Evolutionary conservation across 2,797 vertebrate species (phyloP).

Genomic region (Malurus leucopterus): DNA sequence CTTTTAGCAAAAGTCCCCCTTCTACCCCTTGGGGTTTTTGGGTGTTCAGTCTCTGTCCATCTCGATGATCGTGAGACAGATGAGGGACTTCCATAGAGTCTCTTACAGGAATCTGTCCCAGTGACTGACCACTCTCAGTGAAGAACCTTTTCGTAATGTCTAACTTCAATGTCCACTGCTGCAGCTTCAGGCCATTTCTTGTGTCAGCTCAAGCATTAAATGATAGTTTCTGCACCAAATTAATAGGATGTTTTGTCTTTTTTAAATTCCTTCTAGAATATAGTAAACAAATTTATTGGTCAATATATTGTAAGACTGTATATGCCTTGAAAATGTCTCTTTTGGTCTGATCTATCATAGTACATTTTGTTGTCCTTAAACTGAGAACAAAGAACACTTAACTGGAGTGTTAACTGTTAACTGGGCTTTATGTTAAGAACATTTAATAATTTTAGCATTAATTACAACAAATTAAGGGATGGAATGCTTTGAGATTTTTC

Average conservation of each 20-base stretch:
- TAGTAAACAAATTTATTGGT: neutral
- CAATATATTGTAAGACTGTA: neutral
- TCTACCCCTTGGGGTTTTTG: too few relatives aligned
- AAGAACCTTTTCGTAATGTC: neutral
- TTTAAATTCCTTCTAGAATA: neutral
- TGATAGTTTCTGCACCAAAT: neutral
- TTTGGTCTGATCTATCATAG: neutral
- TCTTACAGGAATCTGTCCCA: neutral
- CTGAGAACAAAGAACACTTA: neutral
- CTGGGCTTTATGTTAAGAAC: neutral
- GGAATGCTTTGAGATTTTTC: neutral
- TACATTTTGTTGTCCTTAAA: neutral
- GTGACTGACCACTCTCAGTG: neutral
- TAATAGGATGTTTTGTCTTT: neutral
- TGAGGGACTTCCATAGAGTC: too few relatives aligned
- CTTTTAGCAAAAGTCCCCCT: too few relatives aligned
- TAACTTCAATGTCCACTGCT: neutral
- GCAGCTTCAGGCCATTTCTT: neutral
- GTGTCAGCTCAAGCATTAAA: neutral
- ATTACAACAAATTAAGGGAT: neutral
- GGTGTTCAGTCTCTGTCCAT: too few relatives aligned
- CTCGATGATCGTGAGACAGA: too few relatives aligned
- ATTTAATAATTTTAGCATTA: neutral
- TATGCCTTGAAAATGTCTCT: neutral
- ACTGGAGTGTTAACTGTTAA: neutral